These are phyloP conservation scores for Clarias laeviceps DNA, from an alignment of 2,797 vertebrate species.

Conservation along the genomic window DNA sequence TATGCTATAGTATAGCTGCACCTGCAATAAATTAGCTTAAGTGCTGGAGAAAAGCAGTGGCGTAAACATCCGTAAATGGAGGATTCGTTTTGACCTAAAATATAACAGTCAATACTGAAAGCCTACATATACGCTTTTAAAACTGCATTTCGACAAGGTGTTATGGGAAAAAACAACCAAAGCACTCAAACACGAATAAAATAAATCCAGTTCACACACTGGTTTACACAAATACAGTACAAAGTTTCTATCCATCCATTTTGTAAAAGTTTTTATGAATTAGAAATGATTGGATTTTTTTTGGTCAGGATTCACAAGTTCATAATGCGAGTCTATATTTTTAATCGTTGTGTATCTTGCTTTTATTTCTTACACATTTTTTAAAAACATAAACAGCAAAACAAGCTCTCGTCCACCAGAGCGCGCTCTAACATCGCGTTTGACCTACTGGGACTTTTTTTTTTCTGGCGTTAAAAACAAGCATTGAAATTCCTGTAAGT, in stretches of 20 bases:
- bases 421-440: slow-evolving; percentile 2
- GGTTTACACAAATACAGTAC: neutral
- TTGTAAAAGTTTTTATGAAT: neutral
- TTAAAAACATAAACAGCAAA: neutral
- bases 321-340: neutral
- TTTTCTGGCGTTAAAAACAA: neutral
- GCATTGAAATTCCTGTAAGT: neutral
- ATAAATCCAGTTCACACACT: neutral
- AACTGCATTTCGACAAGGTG: neutral
- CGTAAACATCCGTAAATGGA: neutral
- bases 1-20: neutral
- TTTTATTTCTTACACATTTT: neutral
- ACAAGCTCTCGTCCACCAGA: slow-evolving; percentile 6
- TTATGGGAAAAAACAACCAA: neutral
- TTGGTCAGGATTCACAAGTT: neutral
- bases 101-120: neutral
- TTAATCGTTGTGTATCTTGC: neutral
- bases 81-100: neutral
- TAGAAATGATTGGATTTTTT: neutral
- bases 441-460: neutral
- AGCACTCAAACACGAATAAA: neutral
- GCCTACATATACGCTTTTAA: neutral
- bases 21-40: slow-evolving; percentile 18
- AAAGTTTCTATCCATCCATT: neutral
- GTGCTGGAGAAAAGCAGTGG: neutral